Base-by-base conservation (phyloP, 2,888 invertebrate species). In the Meghimatium bilineatum region DNA sequence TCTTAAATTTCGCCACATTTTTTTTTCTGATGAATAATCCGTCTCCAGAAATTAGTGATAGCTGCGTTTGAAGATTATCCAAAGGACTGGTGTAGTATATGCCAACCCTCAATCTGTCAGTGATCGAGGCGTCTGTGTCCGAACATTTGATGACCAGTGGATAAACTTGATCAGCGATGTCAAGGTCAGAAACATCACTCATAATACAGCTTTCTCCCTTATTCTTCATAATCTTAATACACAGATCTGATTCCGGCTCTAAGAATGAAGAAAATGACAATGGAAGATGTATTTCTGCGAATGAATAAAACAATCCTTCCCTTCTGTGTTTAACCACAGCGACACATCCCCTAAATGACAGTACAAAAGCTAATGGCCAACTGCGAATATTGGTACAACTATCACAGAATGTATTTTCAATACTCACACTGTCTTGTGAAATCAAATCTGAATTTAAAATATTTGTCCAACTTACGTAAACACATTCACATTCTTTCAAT, bases 41-140 rank as follows among this genome's bases (percentile, higher is more conserved):
- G 29, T 69, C 49, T 20, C 36, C n/a, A 52, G 67, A 67, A 52
- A 84, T 80, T 20, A 56, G 34, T 6, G 84, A 84, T 72, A 84
- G 36, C 80, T 84, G 84, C 34, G 76, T 69, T 44, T 84, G 80
- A 26, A 84, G 76, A 56, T 75, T 80, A 60, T 84, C 84, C 60
- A 84, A 34, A 26, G 69, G 32, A 36, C 20, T 84, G 38, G 20
- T 17, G 26, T 34, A 17, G 49, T n/a, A 36, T 20, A 66, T 38
- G 29, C 32, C 32, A 36, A 26, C 38, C 32, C 5, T n/a, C 29
- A 29, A 29, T 6, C 66, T 32, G 17, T 63, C 17, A 67, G 66
- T n/a, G n/a, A 32, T 17, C 12, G 75, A 34, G 74, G 52, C 12
- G 0, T n/a, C 26, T 26, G 34, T 36, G 34, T 20, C 52, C 10